Percentiles rank a stretch among this genome's conserved stretches.
phyloP scores from a whole-genome alignment of 2,797 vertebrate genomes.

The Uromys caudimaculatus region DNA sequence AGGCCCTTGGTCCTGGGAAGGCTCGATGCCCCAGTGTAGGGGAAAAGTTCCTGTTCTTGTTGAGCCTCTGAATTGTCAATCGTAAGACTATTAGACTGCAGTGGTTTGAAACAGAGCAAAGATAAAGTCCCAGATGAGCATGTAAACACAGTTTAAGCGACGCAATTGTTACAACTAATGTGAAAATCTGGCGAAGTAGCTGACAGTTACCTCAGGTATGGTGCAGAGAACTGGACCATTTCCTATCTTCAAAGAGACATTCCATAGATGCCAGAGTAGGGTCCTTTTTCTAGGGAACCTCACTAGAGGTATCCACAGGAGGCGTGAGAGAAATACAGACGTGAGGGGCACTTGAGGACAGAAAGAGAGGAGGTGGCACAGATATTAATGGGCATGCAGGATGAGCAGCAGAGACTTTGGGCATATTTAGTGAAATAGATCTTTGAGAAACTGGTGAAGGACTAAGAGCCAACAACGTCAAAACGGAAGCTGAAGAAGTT shows the following conservation, averaged over 20 bases:
- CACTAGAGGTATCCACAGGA: background rate
- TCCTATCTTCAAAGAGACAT: background rate
- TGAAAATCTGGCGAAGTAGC: background rate
- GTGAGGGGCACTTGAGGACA: background rate
- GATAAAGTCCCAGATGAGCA: background rate
- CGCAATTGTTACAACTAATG: background rate
- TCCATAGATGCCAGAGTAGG: background rate
- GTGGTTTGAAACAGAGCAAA: background rate
- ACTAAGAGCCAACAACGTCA: background rate
- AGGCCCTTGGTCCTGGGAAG: no score
- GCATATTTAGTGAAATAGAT: background rate
- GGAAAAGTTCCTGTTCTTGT: background rate
- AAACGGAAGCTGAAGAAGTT: background rate
- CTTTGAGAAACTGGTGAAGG: background rate
- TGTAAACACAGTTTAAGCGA: background rate
- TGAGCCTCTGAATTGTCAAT: background rate
- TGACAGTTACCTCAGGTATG: background rate
- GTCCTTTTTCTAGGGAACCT: background rate
- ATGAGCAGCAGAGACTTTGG: background rate
- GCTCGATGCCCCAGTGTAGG: no score
- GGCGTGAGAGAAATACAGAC: background rate
- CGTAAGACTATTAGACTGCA: background rate
- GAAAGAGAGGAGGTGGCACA: background rate
- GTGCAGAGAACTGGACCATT: background rate
- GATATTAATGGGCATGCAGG: background rate